phyloP scores from a whole-genome alignment of 2,113 vertebrate species.

The Cheilinus undulatus region DNA sequence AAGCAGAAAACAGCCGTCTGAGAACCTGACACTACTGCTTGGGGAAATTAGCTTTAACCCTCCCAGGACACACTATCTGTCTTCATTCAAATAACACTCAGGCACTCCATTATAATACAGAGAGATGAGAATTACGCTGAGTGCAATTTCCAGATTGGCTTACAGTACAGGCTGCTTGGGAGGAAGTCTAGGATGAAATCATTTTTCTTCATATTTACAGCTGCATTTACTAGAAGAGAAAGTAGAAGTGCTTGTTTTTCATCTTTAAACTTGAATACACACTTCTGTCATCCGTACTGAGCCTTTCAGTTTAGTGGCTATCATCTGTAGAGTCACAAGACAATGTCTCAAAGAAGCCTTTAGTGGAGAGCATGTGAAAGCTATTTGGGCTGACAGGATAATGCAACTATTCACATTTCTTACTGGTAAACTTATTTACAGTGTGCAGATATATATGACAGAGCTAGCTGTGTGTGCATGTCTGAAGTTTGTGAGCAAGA shows the following conservation, averaged over 20 bases:
- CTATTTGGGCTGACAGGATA: conserved; percentile 53
- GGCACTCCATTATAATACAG: conserved; percentile 51
- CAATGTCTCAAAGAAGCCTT: conserved; percentile 47
- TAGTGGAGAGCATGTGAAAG: conserved; percentile 55
- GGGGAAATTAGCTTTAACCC: conserved; percentile 62
- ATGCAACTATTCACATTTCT: conserved; percentile 58
- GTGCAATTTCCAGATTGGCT: conserved; percentile 61
- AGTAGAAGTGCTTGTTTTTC: conserved; percentile 48
- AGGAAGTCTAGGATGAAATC: conserved; percentile 47
- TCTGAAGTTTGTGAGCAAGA: not conserved
- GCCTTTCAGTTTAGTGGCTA: conserved; percentile 33
- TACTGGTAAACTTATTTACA: conserved; percentile 39
- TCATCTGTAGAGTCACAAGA: conserved; percentile 60
- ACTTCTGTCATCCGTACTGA: conserved; percentile 27
- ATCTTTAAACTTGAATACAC: conserved; percentile 40
- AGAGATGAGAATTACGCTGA: conserved; percentile 50
- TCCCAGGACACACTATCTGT: conserved; percentile 62
- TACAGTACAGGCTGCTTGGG: conserved; percentile 41
- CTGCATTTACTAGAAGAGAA: conserved; percentile 50
- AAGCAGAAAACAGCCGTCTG: conserved; percentile 52
- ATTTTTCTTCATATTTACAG: conserved; percentile 48
- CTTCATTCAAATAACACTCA: conserved; percentile 60
- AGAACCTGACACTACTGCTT: conserved; percentile 56
- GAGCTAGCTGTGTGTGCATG: conserved; percentile 1
- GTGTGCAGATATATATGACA: conserved; percentile 32